Conservation (phyloP, 64 coral and sea anemone species). For the Stichodactyla helianthus region DNA sequence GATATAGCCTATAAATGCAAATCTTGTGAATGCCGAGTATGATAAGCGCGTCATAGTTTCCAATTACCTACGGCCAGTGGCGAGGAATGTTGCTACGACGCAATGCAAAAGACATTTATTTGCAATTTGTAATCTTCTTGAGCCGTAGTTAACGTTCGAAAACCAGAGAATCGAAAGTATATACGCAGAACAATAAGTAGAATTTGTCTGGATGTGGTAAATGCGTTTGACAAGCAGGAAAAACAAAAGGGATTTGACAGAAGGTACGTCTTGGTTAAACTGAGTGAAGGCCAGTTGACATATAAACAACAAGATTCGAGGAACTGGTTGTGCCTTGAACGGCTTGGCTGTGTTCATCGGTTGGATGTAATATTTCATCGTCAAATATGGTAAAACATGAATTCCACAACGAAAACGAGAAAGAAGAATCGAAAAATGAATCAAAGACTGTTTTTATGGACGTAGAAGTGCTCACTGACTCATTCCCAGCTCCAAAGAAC, state of each 20-base stretch:
- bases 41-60: conserved; percentile 19
- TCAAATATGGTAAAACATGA: neutral
- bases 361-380: neutral
- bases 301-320: neutral
- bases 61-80: neutral
- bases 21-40: conserved; percentile 9
- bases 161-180: neutral
- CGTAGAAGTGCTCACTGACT: neutral
- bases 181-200: neutral
- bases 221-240: neutral
- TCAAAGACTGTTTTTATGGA: neutral
- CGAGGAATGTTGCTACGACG: neutral
- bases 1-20: conserved; percentile 1
- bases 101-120: neutral
- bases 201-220: neutral
- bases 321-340: neutral
- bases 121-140: neutral
- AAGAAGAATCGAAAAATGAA: neutral
- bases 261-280: neutral
- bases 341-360: neutral
- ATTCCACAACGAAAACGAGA: neutral
- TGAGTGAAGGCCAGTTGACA: neutral
- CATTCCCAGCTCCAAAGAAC: neutral
- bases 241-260: neutral
- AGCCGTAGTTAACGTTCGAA: neutral